Percentiles rank a stretch among this genome's conserved stretches.
Evolutionary conservation across 2,113 vertebrate species (phyloP).

Genomic region (Scomber colias): DNA sequence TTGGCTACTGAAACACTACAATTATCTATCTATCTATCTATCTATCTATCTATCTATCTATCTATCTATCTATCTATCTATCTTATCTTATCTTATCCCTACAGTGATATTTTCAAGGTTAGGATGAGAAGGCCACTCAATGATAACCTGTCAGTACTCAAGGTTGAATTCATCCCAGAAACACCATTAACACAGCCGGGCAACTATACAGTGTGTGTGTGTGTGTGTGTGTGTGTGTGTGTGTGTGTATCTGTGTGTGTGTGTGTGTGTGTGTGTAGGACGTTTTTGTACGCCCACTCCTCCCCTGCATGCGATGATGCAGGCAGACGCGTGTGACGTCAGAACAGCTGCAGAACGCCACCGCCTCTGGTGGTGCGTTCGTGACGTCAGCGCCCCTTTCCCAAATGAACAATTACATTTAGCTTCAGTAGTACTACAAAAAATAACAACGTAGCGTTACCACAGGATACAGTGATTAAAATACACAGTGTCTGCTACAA

Average conservation of each 20-base stretch:
- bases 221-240: neutral
- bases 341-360: conserved; percentile 64
- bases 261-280: neutral
- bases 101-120: too few relatives aligned
- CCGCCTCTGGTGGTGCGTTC: conserved; percentile 55
- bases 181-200: neutral
- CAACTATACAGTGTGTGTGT: neutral
- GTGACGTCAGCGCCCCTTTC: conserved; percentile 64
- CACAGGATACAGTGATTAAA: neutral
- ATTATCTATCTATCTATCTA: too few relatives aligned
- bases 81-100: too few relatives aligned
- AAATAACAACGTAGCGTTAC: too few relatives aligned
- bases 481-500: neutral
- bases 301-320: conserved; percentile 25
- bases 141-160: neutral
- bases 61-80: too few relatives aligned
- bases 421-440: neutral
- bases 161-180: neutral
- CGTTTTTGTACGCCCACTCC: conserved; percentile 30
- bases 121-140: too few relatives aligned
- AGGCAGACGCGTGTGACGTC: conserved; percentile 66
- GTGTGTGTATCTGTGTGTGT: neutral
- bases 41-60: too few relatives aligned
- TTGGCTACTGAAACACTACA: too few relatives aligned
- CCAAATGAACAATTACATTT: neutral